Evolutionary conservation across 2,797 vertebrate genomes (phyloP), one percentile per base, ranked within the genome.

Genomic region (Lemur catta): DNA sequence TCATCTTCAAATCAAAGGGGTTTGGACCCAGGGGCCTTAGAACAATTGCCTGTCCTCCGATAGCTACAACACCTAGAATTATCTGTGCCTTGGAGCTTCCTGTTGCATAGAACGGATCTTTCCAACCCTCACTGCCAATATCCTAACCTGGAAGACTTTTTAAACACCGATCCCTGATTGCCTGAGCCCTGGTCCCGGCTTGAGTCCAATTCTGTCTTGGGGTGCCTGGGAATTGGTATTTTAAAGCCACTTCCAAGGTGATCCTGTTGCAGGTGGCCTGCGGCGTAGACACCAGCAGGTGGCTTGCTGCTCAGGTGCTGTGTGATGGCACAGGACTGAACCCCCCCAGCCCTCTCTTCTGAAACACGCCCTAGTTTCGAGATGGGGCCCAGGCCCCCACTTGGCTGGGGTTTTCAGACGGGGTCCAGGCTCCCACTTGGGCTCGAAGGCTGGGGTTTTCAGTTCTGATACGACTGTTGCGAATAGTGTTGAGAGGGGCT

Each of bases 331-430:
- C 4, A 0, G 0, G 4, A 7, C 14, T 6, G 46, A 74, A 79
- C 18, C 4, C 2, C 41, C 78, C 93, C 96, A 84, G 17, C 11
- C 72, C 79, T 43, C 0, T 8, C 33, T 63, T 35, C 71, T 69
- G 26, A 41, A 71, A n/a, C 0, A 7, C 13, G 10, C 50, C 24
- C 24, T 67, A n/a, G 15, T 18, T 81, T 89, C 65, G 33, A 52
- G n/a, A 33, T 1, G 20, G 48, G 30, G 43, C 43, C n/a, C 0
- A 0, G 0, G 2, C 7, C 80, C 11, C 46, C 7, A 1, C 3
- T 13, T 4, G 12, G 28, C 15, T 35, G 20, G 5, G 65, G 3
- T 43, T 63, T 17, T 82, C 55, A 5, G 10, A 33, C 1, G 20
- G 48, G 30, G 43, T 9, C n/a, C 0, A 0, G 0, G 2, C 7